Percentiles rank a stretch among this genome's conserved stretches.
These are phyloP conservation scores for Ageneiosus marmoratus DNA, from an alignment of 2,113 vertebrate genomes.

Conservation along the genomic window DNA sequence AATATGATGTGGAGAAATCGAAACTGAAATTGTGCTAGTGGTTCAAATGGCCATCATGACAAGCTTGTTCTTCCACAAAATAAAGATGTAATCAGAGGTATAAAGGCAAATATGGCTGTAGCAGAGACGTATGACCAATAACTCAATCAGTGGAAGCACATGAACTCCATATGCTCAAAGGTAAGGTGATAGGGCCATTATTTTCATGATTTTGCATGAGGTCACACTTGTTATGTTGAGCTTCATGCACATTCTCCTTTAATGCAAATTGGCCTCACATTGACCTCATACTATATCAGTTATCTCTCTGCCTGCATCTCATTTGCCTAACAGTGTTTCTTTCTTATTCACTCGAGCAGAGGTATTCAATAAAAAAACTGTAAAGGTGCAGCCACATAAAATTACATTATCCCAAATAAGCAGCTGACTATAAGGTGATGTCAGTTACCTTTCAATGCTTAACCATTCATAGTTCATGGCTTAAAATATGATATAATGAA, in stretches of 20 bases:
- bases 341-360: not conserved
- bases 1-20: not conserved
- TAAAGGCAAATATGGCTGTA: not conserved
- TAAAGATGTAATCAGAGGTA: not conserved
- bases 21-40: not conserved
- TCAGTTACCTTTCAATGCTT: not conserved
- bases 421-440: no score
- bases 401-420: not conserved
- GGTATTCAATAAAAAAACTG: not conserved
- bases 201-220: constrained; percentile 56
- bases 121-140: not conserved
- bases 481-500: not conserved
- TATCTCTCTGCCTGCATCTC: constrained; percentile 17
- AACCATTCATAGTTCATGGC: not conserved
- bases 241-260: constrained; percentile 37
- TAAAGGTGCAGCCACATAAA: not conserved
- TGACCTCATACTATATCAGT: constrained; percentile 10
- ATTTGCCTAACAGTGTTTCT: constrained; percentile 28
- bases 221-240: constrained; percentile 35
- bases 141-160: not conserved
- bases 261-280: constrained; percentile 54
- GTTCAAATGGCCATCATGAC: not conserved
- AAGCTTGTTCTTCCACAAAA: not conserved
- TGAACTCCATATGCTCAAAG: constrained; percentile 1
- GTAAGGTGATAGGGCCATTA: constrained; percentile 14